These are phyloP conservation scores for Agrochola lychnidis DNA, from an alignment of 2,888 invertebrate genomes.

Conservation along the genomic window DNA sequence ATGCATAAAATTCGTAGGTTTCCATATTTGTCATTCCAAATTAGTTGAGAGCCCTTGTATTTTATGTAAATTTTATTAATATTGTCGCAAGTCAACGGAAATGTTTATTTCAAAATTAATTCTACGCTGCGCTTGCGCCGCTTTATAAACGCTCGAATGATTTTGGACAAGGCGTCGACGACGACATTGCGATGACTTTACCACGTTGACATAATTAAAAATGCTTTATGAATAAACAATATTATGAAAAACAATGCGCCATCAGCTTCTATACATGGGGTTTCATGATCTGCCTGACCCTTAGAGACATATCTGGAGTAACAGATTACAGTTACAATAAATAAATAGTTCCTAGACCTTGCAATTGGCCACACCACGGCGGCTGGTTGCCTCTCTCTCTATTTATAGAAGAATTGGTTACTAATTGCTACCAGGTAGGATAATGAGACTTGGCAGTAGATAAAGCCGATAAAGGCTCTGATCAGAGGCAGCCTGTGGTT, in stretches of 20 bases:
- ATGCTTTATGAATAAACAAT: slow-evolving; percentile 32
- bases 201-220: slow-evolving; percentile 30
- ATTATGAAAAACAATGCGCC: slow-evolving; percentile 34
- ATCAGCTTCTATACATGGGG: slow-evolving; percentile 57
- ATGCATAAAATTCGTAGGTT: slow-evolving; percentile 30
- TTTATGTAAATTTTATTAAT: slow-evolving; percentile 36
- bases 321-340: slow-evolving; percentile 53
- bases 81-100: slow-evolving; percentile 12
- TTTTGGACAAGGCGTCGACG: slow-evolving; percentile 29
- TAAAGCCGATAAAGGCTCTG: neutral
- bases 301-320: slow-evolving; percentile 43
- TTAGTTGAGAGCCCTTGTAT: slow-evolving; percentile 6
- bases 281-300: slow-evolving; percentile 53
- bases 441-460: neutral
- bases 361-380: slow-evolving; percentile 64
- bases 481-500: neutral
- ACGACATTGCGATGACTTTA: slow-evolving; percentile 31
- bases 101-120: slow-evolving; percentile 8
- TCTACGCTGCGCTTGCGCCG: slow-evolving; percentile 16
- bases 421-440: slow-evolving; percentile 34
- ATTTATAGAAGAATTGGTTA: slow-evolving; percentile 71
- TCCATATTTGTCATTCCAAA: slow-evolving; percentile 30
- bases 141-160: slow-evolving; percentile 32
- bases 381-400: slow-evolving; percentile 80
- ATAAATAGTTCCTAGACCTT: slow-evolving; percentile 73